Evolutionary conservation across 2,888 invertebrate species (phyloP), one percentile per base, ranked within the genome.

Genomic region (Drosophila longiperda): DNA sequence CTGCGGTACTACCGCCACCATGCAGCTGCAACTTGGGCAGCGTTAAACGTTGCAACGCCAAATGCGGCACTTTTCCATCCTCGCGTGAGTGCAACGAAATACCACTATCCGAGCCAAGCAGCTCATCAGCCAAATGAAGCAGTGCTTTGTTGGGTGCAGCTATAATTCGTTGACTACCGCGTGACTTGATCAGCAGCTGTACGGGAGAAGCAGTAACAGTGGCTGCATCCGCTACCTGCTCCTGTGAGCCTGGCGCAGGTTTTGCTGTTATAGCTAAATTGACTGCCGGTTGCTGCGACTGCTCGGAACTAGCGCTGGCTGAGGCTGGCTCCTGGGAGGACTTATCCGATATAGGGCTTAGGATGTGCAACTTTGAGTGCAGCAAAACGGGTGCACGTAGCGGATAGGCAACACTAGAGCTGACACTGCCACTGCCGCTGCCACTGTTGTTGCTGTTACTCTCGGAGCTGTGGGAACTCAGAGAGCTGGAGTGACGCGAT

Each of bases 291-390:
- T 97, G 96, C 89, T 97, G 97, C 15, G 96, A 96, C 26, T 96
- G 96, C 92, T 97, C 97, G 9, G 97, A 83, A 20, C 57, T 57
- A 63, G 79, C 78, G 11, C 71, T 66, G 42, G 83, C 80, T n/a
- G 80, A 96, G 26, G 95, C 96, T 17, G 96, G 97, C 90, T 97
- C 97, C 92, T 97, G 97, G 1, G 97, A 97, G 29, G 97, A 97
- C 93, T 97, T 97, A 93, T 97, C 97, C 67, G 97, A 97, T 89
- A 97, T 97, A 26, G 97, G 97, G 87, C 97, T 97, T 54, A 97
- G 94, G 91, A 97, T 97, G 93, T 97, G 97, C 82, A 97, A 93
- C 92, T 97, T 97, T 66, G 95, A 95, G 92, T 96, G 96, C 83
- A 96, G 95, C 65, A 95, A 94, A 49, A 95, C 93, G 92, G 96